These are phyloP conservation scores for Brachyhypopomus occidentalis DNA, from an alignment of 2,113 vertebrate species.

Conservation along the genomic window DNA sequence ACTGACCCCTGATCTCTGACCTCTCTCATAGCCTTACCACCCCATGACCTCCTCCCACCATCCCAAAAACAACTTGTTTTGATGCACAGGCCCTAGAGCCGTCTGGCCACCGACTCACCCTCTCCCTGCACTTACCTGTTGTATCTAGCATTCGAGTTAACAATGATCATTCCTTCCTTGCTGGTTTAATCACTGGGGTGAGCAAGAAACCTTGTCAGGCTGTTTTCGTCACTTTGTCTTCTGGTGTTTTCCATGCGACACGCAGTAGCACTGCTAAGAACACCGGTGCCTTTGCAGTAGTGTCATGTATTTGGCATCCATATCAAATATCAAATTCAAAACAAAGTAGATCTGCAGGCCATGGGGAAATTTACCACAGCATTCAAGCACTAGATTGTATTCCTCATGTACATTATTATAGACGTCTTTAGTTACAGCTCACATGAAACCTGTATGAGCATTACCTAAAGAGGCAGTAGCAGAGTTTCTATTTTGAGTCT, in stretches of 20 bases:
- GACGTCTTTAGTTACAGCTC: not conserved
- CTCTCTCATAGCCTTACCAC: not conserved
- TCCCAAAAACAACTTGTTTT: not conserved
- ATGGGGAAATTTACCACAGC: not conserved
- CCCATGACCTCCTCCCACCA: not conserved
- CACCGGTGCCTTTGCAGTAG: not conserved
- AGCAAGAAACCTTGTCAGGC: not conserved
- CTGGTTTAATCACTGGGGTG: not conserved
- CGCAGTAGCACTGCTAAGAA: not conserved
- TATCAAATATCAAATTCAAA: not conserved
- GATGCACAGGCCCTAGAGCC: not conserved
- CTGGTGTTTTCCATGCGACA: too few relatives aligned
- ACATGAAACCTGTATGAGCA: not conserved
- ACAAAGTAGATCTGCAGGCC: not conserved
- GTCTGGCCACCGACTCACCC: not conserved
- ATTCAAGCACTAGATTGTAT: not conserved
- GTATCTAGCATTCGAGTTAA: not conserved
- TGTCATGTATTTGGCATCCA: not conserved
- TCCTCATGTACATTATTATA: not conserved
- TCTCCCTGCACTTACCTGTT: not conserved
- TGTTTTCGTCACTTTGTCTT: not conserved
- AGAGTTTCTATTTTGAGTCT: conserved; percentile 6
- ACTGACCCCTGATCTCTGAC: not conserved
- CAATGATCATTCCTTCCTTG: not conserved
- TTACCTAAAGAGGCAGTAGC: not conserved